Percentiles rank a stretch among this genome's conserved stretches.
These are phyloP conservation scores for Drosophila tristis DNA, from an alignment of 1,140 invertebrate genomes.

Conservation along the genomic window DNA sequence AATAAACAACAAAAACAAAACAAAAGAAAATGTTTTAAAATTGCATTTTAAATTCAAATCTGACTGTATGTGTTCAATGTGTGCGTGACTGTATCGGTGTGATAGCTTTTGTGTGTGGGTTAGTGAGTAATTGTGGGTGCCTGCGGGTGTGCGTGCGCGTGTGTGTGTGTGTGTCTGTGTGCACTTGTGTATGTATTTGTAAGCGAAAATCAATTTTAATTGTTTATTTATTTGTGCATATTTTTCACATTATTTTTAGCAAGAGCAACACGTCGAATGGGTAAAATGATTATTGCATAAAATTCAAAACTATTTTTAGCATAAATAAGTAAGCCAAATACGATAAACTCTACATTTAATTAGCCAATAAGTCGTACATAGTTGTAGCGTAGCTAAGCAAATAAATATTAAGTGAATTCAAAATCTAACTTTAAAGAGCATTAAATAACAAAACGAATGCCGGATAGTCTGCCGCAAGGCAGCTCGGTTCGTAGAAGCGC, in stretches of 20 bases:
- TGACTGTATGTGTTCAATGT: slow-evolving; percentile 76
- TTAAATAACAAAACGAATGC: slow-evolving; percentile 34
- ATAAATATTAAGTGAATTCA: slow-evolving; percentile 40
- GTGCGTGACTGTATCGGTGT: slow-evolving; percentile 29
- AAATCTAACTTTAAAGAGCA: slow-evolving; percentile 50
- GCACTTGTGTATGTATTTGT: slow-evolving; percentile 41
- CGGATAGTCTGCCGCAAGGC: slow-evolving; percentile 41
- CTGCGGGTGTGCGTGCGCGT: slow-evolving; percentile 6
- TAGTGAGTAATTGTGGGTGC: slow-evolving; percentile 21
- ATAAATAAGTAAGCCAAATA: slow-evolving; percentile 59
- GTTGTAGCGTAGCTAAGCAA: slow-evolving; percentile 58
- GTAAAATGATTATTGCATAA: slow-evolving; percentile 47
- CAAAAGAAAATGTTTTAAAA: slow-evolving; percentile 74
- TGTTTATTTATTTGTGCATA: slow-evolving; percentile 75
- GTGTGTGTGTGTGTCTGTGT: slow-evolving; percentile 32
- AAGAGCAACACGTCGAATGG: slow-evolving; percentile 26
- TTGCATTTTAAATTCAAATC: slow-evolving; percentile 76
- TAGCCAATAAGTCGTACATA: slow-evolving; percentile 70
- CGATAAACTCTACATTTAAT: slow-evolving; percentile 54
- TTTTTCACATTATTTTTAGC: slow-evolving; percentile 72
- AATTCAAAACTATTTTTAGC: slow-evolving; percentile 66
- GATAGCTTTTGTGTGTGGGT: neutral
- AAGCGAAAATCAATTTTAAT: slow-evolving; percentile 72
- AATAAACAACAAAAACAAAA: slow-evolving; percentile 33
- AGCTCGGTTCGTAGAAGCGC: slow-evolving; percentile 65